Conservation (phyloP, 1,140 invertebrate species). For the Heliconius hewitsoni region DNA sequence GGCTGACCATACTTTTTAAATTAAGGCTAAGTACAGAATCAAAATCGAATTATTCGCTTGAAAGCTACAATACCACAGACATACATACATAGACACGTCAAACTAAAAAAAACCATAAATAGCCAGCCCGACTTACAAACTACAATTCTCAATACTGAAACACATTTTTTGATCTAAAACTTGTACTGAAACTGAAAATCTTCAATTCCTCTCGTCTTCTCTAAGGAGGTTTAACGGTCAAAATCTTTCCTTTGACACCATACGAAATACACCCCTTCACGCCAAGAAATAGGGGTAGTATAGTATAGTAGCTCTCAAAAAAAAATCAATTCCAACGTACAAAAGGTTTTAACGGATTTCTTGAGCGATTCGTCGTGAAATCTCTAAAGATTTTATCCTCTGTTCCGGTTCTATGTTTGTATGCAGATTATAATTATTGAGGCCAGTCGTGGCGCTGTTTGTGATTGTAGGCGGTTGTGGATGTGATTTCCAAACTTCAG, state of each 20-base stretch:
- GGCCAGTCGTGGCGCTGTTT: too few species aligned
- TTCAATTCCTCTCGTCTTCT: background rate
- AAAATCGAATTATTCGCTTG: too few species aligned
- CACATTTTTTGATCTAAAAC: background rate
- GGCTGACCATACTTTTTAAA: too few species aligned
- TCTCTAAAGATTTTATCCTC: background rate
- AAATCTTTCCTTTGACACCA: slow-evolving; percentile 11
- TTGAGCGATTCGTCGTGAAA: background rate
- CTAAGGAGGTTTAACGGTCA: slow-evolving; percentile 30
- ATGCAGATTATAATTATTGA: background rate
- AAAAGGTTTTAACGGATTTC: background rate
- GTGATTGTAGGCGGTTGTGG: too few species aligned
- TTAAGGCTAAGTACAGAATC: too few species aligned
- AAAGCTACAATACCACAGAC: too few species aligned
- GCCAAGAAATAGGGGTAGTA: slow-evolving; percentile 1
- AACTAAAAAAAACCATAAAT: too few species aligned
- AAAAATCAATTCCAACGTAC: slow-evolving; percentile 2
- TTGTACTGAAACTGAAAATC: background rate
- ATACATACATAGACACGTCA: too few species aligned
- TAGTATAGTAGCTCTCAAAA: background rate
- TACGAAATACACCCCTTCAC: background rate
- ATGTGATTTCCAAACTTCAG: too few species aligned
- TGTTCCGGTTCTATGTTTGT: slow-evolving; percentile 1
- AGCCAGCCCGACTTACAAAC: background rate
- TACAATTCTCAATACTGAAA: background rate